These are phyloP conservation scores for Hypselothyrea guttata DNA, from an alignment of 2,888 invertebrate genomes.

Conservation along the genomic window DNA sequence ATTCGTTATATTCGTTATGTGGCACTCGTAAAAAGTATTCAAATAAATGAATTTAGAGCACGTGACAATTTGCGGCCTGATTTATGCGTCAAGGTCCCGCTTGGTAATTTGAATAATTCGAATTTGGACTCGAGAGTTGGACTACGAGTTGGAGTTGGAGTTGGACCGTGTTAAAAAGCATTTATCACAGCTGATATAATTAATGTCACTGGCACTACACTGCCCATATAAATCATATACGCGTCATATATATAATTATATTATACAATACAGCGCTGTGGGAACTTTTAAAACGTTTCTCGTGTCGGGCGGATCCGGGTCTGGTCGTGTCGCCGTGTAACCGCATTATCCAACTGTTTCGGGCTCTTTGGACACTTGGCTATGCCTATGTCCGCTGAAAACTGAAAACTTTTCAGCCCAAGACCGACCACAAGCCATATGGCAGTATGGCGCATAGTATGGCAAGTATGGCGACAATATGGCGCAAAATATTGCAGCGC, in stretches of 20 bases:
- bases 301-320: slow-evolving; percentile 24
- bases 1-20: too few relatives aligned
- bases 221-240: slow-evolving; percentile 44
- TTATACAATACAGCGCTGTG: neutral
- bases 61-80: slow-evolving; percentile 65
- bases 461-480: slow-evolving; percentile 44
- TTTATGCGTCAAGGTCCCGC: slow-evolving; percentile 54
- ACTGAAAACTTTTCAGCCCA: slow-evolving; percentile 29
- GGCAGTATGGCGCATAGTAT: slow-evolving; percentile 27
- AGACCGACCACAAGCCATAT: slow-evolving; percentile 53
- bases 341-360: slow-evolving; percentile 51
- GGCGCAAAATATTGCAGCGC: slow-evolving; percentile 63
- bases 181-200: slow-evolving; percentile 70
- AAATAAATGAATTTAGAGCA: slow-evolving; percentile 72
- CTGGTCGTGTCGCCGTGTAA: slow-evolving; percentile 38
- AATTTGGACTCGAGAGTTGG: neutral
- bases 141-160: slow-evolving; percentile 11
- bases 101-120: slow-evolving; percentile 65
- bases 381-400: slow-evolving; percentile 49
- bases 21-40: slow-evolving; percentile 5
- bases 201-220: slow-evolving; percentile 62
- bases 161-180: slow-evolving; percentile 53
- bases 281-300: slow-evolving; percentile 25
- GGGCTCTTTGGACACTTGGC: slow-evolving; percentile 18
- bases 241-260: neutral